Percentiles rank a stretch among this genome's conserved stretches.
phyloP scores from a whole-genome alignment of 2,797 vertebrate species.

The Danio aesculapii region DNA sequence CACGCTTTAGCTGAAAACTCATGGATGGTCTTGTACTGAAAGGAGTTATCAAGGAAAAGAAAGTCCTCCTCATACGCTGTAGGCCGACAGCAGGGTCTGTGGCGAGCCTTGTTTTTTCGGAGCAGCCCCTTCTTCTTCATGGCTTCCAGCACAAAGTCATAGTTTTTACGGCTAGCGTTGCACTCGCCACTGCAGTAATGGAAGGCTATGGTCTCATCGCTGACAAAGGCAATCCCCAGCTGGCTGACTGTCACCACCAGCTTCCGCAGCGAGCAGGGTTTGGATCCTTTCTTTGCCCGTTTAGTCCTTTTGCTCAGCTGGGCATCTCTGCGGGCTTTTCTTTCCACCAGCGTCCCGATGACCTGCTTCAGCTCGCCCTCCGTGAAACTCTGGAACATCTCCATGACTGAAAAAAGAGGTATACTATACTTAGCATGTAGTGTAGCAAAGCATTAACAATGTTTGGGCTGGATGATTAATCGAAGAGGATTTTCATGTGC shows the following conservation, averaged over 20 bases:
- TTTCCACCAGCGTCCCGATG: slow-evolving; percentile 74
- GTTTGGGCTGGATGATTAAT: background rate
- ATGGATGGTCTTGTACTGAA: slow-evolving; percentile 83
- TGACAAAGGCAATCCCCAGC: slow-evolving; percentile 84
- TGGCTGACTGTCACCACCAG: slow-evolving; percentile 85
- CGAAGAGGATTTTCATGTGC: too few relatives aligned
- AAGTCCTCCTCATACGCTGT: slow-evolving; percentile 82
- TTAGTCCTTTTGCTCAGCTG: slow-evolving; percentile 76
- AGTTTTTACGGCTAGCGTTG: slow-evolving; percentile 77
- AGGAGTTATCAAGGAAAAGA: slow-evolving; percentile 83
- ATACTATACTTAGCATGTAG: background rate
- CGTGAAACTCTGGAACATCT: slow-evolving; percentile 85
- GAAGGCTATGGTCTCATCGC: slow-evolving; percentile 86
- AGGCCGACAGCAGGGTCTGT: slow-evolving; percentile 85
- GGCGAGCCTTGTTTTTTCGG: slow-evolving; percentile 78
- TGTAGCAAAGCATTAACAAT: background rate
- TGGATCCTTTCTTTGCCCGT: slow-evolving; percentile 77
- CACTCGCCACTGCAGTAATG: slow-evolving; percentile 88
- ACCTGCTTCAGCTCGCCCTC: slow-evolving; percentile 84
- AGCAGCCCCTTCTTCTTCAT: slow-evolving; percentile 76
- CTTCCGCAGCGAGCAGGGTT: slow-evolving; percentile 82
- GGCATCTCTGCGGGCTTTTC: slow-evolving; percentile 70
- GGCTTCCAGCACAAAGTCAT: slow-evolving; percentile 82
- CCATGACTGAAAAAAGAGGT: slow-evolving; percentile 59
- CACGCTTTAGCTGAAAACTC: slow-evolving; percentile 86